phyloP scores from a whole-genome alignment of 1,140 invertebrate species.

The Drosophila aff. region DNA sequence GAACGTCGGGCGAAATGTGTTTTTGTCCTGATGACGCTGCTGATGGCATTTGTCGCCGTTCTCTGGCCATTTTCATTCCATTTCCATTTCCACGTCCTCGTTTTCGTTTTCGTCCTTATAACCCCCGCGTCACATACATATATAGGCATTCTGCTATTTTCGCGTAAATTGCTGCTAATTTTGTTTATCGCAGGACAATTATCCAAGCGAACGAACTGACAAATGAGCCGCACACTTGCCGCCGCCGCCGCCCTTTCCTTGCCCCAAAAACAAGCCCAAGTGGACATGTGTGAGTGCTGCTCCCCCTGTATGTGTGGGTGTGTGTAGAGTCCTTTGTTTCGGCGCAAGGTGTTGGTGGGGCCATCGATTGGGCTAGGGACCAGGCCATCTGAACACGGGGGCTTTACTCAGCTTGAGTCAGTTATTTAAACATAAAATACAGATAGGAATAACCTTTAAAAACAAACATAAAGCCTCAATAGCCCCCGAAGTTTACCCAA shows the following conservation, averaged over 20 bases:
- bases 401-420: background rate
- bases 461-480: background rate
- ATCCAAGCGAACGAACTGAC: conserved; percentile 84
- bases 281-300: conserved; percentile 11
- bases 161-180: conserved; percentile 85
- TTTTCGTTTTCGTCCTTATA: conserved; percentile 8
- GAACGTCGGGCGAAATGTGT: conserved; percentile 34
- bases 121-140: conserved; percentile 18
- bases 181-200: conserved; percentile 84
- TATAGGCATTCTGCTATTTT: conserved; percentile 67
- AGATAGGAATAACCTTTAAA: background rate
- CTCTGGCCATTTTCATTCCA: conserved; percentile 46
- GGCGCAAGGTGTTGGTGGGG: conserved; percentile 4
- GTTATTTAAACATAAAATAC: background rate
- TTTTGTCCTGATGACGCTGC: conserved; percentile 54
- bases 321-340: conserved; percentile 12
- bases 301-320: background rate
- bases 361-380: conserved; percentile 9
- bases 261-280: conserved; percentile 14
- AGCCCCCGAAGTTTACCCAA: background rate
- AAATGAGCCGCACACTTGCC: conserved; percentile 76
- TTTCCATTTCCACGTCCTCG: background rate
- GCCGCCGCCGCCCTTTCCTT: conserved; percentile 1
- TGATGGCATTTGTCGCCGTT: conserved; percentile 72
- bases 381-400: background rate